phyloP scores from a whole-genome alignment of 2,797 vertebrate genomes.

The Chelidonichthys spinosus region DNA sequence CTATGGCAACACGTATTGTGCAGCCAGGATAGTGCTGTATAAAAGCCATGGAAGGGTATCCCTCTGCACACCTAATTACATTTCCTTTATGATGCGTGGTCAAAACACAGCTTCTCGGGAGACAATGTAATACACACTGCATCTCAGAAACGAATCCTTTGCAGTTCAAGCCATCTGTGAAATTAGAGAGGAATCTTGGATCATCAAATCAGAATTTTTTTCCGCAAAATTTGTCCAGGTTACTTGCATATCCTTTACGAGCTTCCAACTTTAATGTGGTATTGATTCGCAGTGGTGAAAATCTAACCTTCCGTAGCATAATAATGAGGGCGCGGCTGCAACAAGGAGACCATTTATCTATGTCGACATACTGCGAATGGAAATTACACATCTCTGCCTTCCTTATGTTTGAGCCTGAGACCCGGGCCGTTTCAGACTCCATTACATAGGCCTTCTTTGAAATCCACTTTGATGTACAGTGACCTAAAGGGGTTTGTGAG shows the following conservation, averaged over 20 bases:
- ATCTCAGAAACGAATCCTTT: slow-evolving; percentile 41
- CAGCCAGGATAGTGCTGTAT: slow-evolving; percentile 19
- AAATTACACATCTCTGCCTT: slow-evolving; percentile 49
- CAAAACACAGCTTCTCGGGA: background rate
- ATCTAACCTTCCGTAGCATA: slow-evolving; percentile 55
- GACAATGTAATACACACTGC: background rate
- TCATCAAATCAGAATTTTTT: slow-evolving; percentile 37
- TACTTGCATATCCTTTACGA: slow-evolving; percentile 48
- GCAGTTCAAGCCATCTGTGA: slow-evolving; percentile 54
- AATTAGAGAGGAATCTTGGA: slow-evolving; percentile 62
- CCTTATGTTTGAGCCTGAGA: slow-evolving; percentile 28
- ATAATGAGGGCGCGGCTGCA: slow-evolving; percentile 52
- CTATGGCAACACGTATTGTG: slow-evolving; percentile 60
- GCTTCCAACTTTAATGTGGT: slow-evolving; percentile 58
- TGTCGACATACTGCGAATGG: slow-evolving; percentile 46
- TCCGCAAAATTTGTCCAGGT: slow-evolving; percentile 28
- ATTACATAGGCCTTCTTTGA: slow-evolving; percentile 46
- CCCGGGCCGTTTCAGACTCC: slow-evolving; percentile 42
- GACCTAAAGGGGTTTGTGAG: slow-evolving; percentile 37
- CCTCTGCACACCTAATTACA: slow-evolving; percentile 21
- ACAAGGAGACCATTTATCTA: slow-evolving; percentile 59
- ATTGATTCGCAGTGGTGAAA: slow-evolving; percentile 64
- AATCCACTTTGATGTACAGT: slow-evolving; percentile 40
- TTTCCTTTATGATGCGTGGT: slow-evolving; percentile 7
- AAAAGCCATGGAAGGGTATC: slow-evolving; percentile 30